Percentiles rank a stretch among this genome's conserved stretches.
These are phyloP conservation scores for Aethina tumida DNA, from an alignment of 1,140 invertebrate species.

Conservation along the genomic window DNA sequence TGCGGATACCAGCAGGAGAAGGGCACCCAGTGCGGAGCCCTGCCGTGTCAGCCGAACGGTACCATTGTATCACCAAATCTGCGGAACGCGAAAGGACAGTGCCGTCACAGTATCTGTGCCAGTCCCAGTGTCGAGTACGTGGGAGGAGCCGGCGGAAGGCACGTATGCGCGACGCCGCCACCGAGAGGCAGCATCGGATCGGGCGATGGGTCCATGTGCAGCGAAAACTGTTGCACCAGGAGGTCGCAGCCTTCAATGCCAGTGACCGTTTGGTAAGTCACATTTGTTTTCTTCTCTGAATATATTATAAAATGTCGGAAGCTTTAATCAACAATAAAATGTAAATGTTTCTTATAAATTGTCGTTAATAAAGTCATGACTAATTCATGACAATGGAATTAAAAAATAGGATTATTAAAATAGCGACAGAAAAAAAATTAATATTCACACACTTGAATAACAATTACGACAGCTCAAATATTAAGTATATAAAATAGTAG, in stretches of 20 bases:
- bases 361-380: too few species aligned
- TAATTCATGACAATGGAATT: too few species aligned
- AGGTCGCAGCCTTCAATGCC: slow-evolving; percentile 43
- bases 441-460: too few species aligned
- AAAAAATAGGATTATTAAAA: too few species aligned
- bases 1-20: slow-evolving; percentile 26
- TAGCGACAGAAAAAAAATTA: too few species aligned
- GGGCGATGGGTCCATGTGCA: slow-evolving; percentile 30
- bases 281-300: too few species aligned
- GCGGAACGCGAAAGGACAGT: slow-evolving; percentile 32
- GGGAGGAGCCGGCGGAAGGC: slow-evolving; percentile 43
- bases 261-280: slow-evolving; percentile 54
- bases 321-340: too few species aligned
- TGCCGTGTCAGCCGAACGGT: slow-evolving; percentile 28
- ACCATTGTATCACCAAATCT: slow-evolving; percentile 37
- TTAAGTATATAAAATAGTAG: too few species aligned
- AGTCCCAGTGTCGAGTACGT: slow-evolving; percentile 44
- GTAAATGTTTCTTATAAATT: too few species aligned
- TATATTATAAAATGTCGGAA: too few species aligned
- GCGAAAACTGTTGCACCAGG: slow-evolving; percentile 35
- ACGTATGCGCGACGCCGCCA: slow-evolving; percentile 50
- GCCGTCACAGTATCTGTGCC: slow-evolving; percentile 29
- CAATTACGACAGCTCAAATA: too few species aligned
- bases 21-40: slow-evolving; percentile 28
- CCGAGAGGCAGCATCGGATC: slow-evolving; percentile 33